These are phyloP conservation scores for Diadumene lineata DNA, from an alignment of 92 coral and sea anemone genomes.

Conservation along the genomic window DNA sequence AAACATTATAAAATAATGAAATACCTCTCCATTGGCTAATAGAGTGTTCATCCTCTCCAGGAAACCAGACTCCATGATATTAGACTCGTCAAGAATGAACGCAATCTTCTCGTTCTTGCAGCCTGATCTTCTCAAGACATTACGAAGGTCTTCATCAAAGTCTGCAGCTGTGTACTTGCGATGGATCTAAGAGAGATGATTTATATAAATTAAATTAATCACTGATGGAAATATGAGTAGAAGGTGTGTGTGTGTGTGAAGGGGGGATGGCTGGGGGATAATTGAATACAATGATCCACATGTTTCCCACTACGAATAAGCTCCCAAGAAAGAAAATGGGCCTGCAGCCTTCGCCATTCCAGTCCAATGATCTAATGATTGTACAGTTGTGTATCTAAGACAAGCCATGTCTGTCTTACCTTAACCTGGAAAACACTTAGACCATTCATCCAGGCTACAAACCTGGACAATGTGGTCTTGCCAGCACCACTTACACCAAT, in stretches of 20 bases:
- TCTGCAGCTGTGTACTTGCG: slow-evolving; percentile 93
- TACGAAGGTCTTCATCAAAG: slow-evolving; percentile 93
- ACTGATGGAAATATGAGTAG: too few species aligned
- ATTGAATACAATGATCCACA: too few species aligned
- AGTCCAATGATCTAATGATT: too few species aligned
- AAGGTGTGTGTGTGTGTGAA: too few species aligned
- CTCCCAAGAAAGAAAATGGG: too few species aligned
- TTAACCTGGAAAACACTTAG: slow-evolving; percentile 96
- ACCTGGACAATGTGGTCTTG: slow-evolving; percentile 94
- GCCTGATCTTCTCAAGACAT: slow-evolving; percentile 93
- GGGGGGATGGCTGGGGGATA: too few species aligned
- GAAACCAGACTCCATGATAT: slow-evolving; percentile 96
- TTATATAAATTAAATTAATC: neutral
- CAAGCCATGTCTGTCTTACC: slow-evolving; percentile 64
- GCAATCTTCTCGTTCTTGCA: slow-evolving; percentile 97
- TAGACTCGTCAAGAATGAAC: slow-evolving; percentile 95
- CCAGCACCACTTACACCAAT: slow-evolving; percentile 99
- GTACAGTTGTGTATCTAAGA: too few species aligned
- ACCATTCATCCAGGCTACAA: slow-evolving; percentile 99
- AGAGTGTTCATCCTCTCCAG: slow-evolving; percentile 97
- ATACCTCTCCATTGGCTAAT: slow-evolving; percentile 96
- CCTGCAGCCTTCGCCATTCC: too few species aligned
- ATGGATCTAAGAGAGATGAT: slow-evolving; percentile 67
- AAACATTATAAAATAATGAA: neutral
- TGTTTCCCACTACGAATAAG: too few species aligned